phyloP scores from a whole-genome alignment of 2,797 vertebrate genomes.

The Poecilia gillii region DNA sequence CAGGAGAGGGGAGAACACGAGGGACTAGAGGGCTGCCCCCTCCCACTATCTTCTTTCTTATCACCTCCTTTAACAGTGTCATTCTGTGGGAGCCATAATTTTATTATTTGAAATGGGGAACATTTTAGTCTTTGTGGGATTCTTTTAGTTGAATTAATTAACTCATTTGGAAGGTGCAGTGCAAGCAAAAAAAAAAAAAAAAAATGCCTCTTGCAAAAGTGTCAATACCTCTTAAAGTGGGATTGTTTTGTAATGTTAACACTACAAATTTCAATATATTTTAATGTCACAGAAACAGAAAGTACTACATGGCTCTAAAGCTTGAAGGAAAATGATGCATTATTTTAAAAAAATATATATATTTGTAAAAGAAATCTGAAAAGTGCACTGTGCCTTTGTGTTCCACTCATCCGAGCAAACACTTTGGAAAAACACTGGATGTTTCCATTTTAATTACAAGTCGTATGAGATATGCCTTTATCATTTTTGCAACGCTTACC shows the following conservation, averaged over 20 bases:
- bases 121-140: constrained; percentile 56
- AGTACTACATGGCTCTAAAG: neutral
- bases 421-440: neutral
- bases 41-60: constrained; percentile 36
- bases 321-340: neutral
- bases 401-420: neutral
- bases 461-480: neutral
- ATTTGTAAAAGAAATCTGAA: neutral
- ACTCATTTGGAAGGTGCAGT: constrained; percentile 1
- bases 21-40: constrained; percentile 58
- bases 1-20: constrained; percentile 44
- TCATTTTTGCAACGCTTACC: neutral
- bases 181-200: constrained; percentile 1
- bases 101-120: constrained; percentile 24
- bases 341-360: neutral
- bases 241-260: neutral
- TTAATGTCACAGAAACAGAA: neutral
- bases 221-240: neutral
- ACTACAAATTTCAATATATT: neutral
- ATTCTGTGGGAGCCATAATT: constrained; percentile 50
- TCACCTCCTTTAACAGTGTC: constrained; percentile 48
- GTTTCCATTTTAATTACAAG: neutral
- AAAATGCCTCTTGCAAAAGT: neutral
- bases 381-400: neutral
- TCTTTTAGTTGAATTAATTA: neutral